Conservation (phyloP, 2,113 vertebrate genomes). For the Melanerpes aurifrons region DNA sequence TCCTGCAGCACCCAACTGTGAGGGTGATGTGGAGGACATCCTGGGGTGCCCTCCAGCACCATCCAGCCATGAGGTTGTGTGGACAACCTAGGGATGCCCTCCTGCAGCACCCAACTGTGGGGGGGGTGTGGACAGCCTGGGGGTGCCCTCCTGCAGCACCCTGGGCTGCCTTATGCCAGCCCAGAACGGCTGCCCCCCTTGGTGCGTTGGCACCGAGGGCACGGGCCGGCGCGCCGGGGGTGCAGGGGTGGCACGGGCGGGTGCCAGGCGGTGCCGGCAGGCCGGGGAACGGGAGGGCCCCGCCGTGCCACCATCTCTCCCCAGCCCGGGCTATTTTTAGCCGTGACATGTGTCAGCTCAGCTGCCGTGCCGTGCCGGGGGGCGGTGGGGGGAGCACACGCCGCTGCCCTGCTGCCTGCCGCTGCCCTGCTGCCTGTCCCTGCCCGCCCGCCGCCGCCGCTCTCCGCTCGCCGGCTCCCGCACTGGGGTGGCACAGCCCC, state of each 20-base stretch:
- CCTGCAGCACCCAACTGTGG: too few species aligned
- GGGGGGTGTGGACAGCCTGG: too few species aligned
- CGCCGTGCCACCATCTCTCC: background rate
- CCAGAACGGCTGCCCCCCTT: accelerated
- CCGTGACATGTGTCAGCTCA: conserved; percentile 79
- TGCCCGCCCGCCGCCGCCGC: background rate
- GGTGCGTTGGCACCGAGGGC: too few species aligned
- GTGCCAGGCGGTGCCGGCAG: background rate
- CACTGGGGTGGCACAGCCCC: background rate
- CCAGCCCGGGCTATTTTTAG: conserved; percentile 86
- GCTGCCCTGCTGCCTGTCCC: background rate
- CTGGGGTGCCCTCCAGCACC: too few species aligned
- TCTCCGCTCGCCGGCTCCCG: conserved; percentile 5
- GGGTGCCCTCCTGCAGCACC: too few species aligned
- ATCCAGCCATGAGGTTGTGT: too few species aligned
- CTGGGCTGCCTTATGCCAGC: too few species aligned
- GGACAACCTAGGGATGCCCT: too few species aligned
- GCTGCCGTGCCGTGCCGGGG: conserved; percentile 75
- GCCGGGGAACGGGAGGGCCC: background rate
- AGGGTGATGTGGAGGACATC: too few species aligned
- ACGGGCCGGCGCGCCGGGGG: accelerated
- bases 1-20: too few species aligned
- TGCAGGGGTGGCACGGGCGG: background rate
- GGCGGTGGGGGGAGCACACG: conserved; percentile 20
- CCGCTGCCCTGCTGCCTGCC: background rate